These are phyloP conservation scores for Cosmia pyralina DNA, from an alignment of 2,888 invertebrate species.

Conservation along the genomic window DNA sequence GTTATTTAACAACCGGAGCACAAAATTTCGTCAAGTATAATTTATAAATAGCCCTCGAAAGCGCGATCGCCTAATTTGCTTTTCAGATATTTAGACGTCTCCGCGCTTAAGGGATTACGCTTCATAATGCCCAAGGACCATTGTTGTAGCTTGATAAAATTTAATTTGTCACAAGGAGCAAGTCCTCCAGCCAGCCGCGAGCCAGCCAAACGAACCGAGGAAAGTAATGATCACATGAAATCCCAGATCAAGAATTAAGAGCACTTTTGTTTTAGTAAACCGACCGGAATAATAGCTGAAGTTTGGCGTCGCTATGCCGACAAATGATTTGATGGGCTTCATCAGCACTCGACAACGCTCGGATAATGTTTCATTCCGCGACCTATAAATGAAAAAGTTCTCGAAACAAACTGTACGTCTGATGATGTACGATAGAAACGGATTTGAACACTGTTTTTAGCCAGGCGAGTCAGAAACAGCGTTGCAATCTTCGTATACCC, in stretches of 20 bases:
- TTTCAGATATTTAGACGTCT: constrained; percentile 72
- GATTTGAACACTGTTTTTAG: constrained; percentile 73
- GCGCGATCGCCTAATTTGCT: constrained; percentile 75
- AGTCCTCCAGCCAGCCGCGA: constrained; percentile 68
- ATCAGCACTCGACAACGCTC: constrained; percentile 78
- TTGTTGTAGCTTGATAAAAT: constrained; percentile 80
- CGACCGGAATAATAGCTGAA: constrained; percentile 86
- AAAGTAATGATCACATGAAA: constrained; percentile 85
- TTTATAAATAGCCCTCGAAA: constrained; percentile 73
- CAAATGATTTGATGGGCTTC: constrained; percentile 87
- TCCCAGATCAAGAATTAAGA: constrained; percentile 86
- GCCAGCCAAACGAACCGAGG: constrained; percentile 79
- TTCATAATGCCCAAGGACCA: constrained; percentile 73
- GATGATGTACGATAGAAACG: constrained; percentile 72
- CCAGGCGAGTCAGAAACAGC: constrained; percentile 76
- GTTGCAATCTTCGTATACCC: constrained; percentile 83
- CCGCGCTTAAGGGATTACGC: constrained; percentile 74
- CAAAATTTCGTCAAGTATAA: constrained; percentile 67
- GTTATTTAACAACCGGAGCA: constrained; percentile 59
- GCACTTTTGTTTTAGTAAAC: constrained; percentile 86
- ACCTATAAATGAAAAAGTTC: constrained; percentile 75
- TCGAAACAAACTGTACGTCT: constrained; percentile 57
- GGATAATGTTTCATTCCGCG: constrained; percentile 80
- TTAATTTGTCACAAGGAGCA: constrained; percentile 79
- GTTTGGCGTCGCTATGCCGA: constrained; percentile 84